These are phyloP conservation scores for Netta rufina DNA, from an alignment of 2,797 vertebrate species.

Conservation along the genomic window DNA sequence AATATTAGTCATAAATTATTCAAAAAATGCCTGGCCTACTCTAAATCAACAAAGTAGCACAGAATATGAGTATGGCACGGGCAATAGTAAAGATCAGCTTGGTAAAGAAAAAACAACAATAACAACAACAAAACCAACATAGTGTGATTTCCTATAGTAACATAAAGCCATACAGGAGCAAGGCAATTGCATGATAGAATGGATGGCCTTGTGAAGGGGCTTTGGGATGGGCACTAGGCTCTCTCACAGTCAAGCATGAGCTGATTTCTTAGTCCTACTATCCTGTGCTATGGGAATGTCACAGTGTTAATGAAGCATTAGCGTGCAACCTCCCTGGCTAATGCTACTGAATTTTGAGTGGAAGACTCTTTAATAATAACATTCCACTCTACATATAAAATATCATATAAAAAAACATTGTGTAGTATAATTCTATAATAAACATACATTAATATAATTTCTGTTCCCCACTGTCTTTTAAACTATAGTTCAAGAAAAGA, in stretches of 20 bases:
- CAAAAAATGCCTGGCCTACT: not conserved
- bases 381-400: not conserved
- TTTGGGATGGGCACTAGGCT: not conserved
- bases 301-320: not conserved
- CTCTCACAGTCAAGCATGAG: not conserved
- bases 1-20: not conserved
- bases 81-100: not conserved
- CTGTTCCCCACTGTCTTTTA: not conserved
- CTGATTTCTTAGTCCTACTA: not conserved
- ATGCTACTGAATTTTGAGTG: not conserved
- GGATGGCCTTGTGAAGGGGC: not conserved
- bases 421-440: not conserved
- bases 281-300: not conserved
- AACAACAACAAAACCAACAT: not conserved
- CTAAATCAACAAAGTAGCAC: not conserved
- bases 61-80: not conserved
- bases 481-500: not conserved
- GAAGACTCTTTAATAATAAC: not conserved
- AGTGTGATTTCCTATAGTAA: not conserved
- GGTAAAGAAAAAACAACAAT: not conserved
- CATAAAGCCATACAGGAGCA: not conserved
- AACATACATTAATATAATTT: not conserved
- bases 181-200: not conserved
- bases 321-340: not conserved
- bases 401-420: not conserved